These are phyloP conservation scores for Cheilosia variabilis DNA, from an alignment of 2,888 invertebrate species.

Conservation along the genomic window DNA sequence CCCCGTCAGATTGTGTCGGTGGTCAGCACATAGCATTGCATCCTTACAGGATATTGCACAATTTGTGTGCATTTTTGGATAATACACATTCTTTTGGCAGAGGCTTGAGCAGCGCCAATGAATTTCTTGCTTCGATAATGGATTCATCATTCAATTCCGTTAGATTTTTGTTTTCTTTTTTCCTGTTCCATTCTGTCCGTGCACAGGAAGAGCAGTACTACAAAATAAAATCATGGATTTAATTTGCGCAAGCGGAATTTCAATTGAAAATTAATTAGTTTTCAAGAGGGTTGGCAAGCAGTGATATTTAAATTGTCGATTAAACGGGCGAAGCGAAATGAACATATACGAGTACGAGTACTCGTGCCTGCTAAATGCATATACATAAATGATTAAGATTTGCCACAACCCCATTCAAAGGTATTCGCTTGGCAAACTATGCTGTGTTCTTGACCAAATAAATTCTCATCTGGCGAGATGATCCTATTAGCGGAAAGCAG, in stretches of 20 bases:
- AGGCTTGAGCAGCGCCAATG: conserved; percentile 31
- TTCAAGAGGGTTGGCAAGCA: conserved; percentile 53
- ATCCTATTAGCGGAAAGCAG: too few relatives aligned
- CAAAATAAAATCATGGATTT: conserved; percentile 67
- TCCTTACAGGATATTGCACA: conserved; percentile 62
- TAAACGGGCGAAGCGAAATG: conserved; percentile 15
- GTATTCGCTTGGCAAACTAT: background rate
- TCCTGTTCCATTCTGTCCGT: conserved; percentile 1
- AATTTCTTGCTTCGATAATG: conserved; percentile 66
- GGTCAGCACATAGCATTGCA: conserved; percentile 58
- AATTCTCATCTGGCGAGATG: background rate
- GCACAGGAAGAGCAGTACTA: conserved; percentile 29
- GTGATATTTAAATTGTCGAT: conserved; percentile 67
- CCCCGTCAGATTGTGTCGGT: conserved; percentile 39
- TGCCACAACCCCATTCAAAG: background rate
- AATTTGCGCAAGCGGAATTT: conserved; percentile 70
- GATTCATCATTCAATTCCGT: conserved; percentile 65
- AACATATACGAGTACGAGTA: background rate
- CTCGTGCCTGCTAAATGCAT: background rate
- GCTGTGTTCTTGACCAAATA: background rate
- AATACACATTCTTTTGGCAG: conserved; percentile 66
- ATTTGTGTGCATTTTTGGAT: conserved; percentile 64
- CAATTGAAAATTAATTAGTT: conserved; percentile 74
- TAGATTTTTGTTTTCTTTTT: conserved; percentile 9
- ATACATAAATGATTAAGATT: conserved; percentile 10